phyloP scores from a whole-genome alignment of 1,140 invertebrate species.

The Trachymyrmex cornetzi region DNA sequence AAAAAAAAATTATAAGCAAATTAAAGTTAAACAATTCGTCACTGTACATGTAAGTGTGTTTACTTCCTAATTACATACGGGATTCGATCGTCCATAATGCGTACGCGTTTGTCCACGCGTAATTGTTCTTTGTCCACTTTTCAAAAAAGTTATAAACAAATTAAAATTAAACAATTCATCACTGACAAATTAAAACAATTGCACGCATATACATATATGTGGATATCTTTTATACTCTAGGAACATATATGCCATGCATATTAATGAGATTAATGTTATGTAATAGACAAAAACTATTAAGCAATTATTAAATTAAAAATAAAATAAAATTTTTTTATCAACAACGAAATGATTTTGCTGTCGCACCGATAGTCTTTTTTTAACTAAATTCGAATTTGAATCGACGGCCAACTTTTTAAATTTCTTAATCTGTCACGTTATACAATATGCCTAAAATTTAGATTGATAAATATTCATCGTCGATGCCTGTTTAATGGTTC shows the following conservation, averaged over 20 bases:
- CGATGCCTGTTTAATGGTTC: not conserved
- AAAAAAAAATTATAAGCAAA: no score
- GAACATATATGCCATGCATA: not conserved
- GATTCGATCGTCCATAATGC: no score
- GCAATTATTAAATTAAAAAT: conserved; percentile 17
- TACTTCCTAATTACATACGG: no score
- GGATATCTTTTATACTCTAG: not conserved
- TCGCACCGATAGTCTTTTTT: not conserved
- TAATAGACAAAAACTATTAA: conserved; percentile 10
- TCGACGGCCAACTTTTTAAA: not conserved
- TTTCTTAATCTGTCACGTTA: not conserved
- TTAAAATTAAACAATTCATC: no score
- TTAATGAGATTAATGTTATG: conserved; percentile 1
- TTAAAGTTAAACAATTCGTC: no score
- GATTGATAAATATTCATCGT: conserved; percentile 39
- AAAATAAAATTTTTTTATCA: not conserved
- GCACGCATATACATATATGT: not conserved
- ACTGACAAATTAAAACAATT: no score
- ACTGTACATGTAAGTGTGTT: no score
- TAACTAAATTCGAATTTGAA: not conserved
- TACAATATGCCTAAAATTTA: not conserved
- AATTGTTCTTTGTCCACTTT: no score
- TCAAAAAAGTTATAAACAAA: not conserved
- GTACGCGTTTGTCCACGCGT: no score
- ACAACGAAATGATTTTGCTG: not conserved